Evolutionary conservation across 2,888 invertebrate genomes (phyloP), one percentile per base, ranked within the genome.

Genomic region (Kuschelorhynchus macadamiae): DNA sequence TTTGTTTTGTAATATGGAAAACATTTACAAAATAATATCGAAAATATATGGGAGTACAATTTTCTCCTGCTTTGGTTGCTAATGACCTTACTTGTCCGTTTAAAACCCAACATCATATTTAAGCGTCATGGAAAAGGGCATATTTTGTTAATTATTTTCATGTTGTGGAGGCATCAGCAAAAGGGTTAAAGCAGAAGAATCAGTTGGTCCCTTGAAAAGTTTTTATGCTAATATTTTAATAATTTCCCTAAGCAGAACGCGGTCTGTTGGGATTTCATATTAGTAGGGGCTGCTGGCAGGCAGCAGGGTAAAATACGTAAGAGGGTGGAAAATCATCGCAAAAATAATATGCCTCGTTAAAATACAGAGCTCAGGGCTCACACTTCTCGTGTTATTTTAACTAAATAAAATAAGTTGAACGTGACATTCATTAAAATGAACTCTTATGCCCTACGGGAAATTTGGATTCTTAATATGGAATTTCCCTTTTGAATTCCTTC

Each of bases 311-410:
- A 67, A 53, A 50, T 61, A 46, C 56, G 57, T 67, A 56, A 57
- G 67, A 55, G 67, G 61, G 67, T 47, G 50, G 33, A 33, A 65
- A 57, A 67, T 67, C 50, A 50, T 67, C 56, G 36, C 61, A 56
- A 67, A 67, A 67, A 67, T 67, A 67, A 67, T 67, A 67, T 49
- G 55, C 47, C 55, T 67, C 66, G 66, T 67, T 67, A 67, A 67
- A 61, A 61, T 60, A 47, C 55, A 12, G 49, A 20, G 53, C 47
- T 66, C 42, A 18, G 60, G 18, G 33, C 47, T 67, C 47, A 55
- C 60, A 67, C 66, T 67, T 60, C 46, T 36, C n/a, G 61, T 39
- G 57, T 67, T 67, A 67, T 67, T 62, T 67, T 67, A 67, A 56
- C 46, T 56, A 62, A 67, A 49, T 55, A 60, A 67, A 67, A 56